phyloP scores from a whole-genome alignment of 2,888 invertebrate species.

The Mesorhabditis sp. region DNA sequence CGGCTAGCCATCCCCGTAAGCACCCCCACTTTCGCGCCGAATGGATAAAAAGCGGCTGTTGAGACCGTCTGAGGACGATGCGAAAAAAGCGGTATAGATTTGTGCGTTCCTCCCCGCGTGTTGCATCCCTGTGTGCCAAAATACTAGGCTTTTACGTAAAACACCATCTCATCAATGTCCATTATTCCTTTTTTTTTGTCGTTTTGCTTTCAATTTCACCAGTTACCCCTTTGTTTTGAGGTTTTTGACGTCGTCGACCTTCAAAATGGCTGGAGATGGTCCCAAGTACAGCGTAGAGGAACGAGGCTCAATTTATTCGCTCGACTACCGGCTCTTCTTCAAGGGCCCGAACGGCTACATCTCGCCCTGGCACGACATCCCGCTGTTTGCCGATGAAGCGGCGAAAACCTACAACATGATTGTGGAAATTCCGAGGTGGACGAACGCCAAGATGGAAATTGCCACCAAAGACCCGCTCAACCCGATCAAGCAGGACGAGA shows the following conservation, averaged over 20 bases:
- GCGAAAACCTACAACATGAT: constrained; percentile 86
- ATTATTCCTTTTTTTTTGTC: no score
- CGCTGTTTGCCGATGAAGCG: constrained; percentile 71
- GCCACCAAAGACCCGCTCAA: constrained; percentile 82
- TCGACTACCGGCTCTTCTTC: constrained; percentile 82
- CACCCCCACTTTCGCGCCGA: no score
- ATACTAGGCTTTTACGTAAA: no score
- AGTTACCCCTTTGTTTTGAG: neutral
- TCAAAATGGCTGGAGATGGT: constrained; percentile 7
- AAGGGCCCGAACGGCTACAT: constrained; percentile 70
- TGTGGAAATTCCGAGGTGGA: constrained; percentile 97
- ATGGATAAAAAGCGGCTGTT: no score
- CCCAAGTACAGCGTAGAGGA: constrained; percentile 35
- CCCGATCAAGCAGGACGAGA: constrained; percentile 96
- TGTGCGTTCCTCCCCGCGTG: no score
- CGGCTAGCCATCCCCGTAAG: no score
- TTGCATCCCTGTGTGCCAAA: no score
- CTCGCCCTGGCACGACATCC: constrained; percentile 97
- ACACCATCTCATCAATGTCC: no score
- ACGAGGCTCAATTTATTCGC: constrained; percentile 75
- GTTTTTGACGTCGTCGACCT: neutral
- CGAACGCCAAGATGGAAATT: constrained; percentile 98
- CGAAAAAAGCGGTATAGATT: no score
- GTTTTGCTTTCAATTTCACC: no score
- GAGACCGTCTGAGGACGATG: no score